A percentile compares a stretch with the other conserved stretches of the same genome.
phyloP scores from a whole-genome alignment of 2,888 invertebrate species.

The Heliconius charithonia region DNA sequence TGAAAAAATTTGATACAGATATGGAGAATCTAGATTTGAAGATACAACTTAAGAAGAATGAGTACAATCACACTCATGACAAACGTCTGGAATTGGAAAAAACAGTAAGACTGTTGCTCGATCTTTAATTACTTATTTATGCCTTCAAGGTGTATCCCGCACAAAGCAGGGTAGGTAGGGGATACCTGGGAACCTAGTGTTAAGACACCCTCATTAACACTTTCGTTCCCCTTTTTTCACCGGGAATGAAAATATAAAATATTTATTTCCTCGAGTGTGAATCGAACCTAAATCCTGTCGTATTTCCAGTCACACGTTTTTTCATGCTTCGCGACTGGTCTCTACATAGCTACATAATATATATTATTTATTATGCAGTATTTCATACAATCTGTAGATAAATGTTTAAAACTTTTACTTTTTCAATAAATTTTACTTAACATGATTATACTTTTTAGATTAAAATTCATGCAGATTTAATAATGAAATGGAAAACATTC shows the following conservation, averaged over 20 bases:
- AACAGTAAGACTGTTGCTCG: conserved; percentile 51
- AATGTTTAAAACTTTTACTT: too few species aligned
- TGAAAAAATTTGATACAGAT: conserved; percentile 68
- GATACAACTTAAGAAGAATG: conserved; percentile 64
- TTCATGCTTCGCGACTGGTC: too few species aligned
- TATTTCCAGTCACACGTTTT: too few species aligned
- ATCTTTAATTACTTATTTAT: neutral
- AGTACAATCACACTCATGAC: conserved; percentile 55
- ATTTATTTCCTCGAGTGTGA: too few species aligned
- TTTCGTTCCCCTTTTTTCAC: neutral
- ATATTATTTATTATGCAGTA: too few species aligned
- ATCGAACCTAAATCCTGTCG: too few species aligned
- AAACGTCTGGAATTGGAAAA: conserved; percentile 55
- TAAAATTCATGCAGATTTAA: conserved; percentile 54
- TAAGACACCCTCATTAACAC: neutral
- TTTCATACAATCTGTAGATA: too few species aligned
- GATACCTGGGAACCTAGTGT: neutral
- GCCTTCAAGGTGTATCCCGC: neutral
- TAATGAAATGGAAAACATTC: conserved; percentile 62
- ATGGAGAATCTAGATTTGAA: conserved; percentile 66
- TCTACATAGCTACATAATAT: too few species aligned
- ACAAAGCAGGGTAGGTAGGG: neutral
- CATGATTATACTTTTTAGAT: conserved; percentile 50
- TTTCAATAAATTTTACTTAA: neutral
- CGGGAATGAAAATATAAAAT: too few species aligned